phyloP scores from a whole-genome alignment of 2,888 invertebrate species.

The Odontocolon sp. region DNA sequence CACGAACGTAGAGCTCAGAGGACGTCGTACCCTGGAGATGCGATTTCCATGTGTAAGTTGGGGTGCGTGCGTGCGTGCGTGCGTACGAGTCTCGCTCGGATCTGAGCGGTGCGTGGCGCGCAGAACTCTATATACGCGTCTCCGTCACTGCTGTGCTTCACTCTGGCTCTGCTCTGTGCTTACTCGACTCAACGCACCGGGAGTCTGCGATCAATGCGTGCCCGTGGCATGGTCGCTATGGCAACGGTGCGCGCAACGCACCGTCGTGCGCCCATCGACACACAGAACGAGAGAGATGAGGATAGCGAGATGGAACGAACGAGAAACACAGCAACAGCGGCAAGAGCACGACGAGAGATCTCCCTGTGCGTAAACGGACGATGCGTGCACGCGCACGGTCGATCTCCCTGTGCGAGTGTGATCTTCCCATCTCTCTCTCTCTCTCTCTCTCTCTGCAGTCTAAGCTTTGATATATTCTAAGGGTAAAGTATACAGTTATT shows the following conservation, averaged over 20 bases:
- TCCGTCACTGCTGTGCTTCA: constrained; percentile 38
- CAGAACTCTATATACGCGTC: constrained; percentile 33
- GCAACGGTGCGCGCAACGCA: constrained; percentile 76
- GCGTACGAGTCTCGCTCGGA: constrained; percentile 45
- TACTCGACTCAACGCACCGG: constrained; percentile 77
- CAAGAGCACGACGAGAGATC: constrained; percentile 6
- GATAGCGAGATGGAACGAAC: background rate
- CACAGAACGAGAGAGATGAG: background rate
- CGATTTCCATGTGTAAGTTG: constrained; percentile 1
- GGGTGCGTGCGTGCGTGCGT: constrained; percentile 24
- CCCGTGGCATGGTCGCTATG: constrained; percentile 78
- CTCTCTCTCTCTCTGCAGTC: constrained; percentile 8
- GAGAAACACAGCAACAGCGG: background rate
- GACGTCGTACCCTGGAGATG: constrained; percentile 17
- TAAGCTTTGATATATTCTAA: too few relatives aligned
- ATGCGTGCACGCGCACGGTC: constrained; percentile 46
- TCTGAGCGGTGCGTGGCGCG: constrained; percentile 46
- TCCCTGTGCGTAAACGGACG: constrained; percentile 26
- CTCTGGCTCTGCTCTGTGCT: too few relatives aligned
- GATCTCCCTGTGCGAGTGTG: constrained; percentile 24
- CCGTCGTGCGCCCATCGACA: constrained; percentile 63
- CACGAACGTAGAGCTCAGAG: constrained; percentile 5
- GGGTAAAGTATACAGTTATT: too few relatives aligned
- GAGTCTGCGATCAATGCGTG: constrained; percentile 81
- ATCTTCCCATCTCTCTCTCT: constrained; percentile 6